Evolutionary conservation across 92 coral and sea anemone genomes (phyloP), one percentile per base, ranked within the genome.

Genomic region (Umimayanthus chanpuru): DNA sequence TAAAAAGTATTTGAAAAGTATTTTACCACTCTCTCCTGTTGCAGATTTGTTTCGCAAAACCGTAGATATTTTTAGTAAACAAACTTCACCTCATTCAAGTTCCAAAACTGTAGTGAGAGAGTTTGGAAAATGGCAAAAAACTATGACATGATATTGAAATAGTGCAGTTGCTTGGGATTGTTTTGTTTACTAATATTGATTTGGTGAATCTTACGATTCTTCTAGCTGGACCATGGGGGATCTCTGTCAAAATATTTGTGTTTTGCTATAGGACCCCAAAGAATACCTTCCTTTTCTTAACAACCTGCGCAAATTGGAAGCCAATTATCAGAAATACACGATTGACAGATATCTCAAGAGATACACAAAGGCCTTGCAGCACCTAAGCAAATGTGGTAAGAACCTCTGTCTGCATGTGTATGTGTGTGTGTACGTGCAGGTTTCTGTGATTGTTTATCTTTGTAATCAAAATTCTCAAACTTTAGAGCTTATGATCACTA

Each of bases 251-350:
- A 41, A 20, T 36, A 8, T 9, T 75, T 74, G 49, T 26, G 26
- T 64, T 50, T 90, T 49, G 55, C 79, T 39, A 26, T 74, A 97
- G 99, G 99, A 97, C 79, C 99, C 99, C 18, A 97, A 97, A 88
- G 99, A 97, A 70, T 97, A 97, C 85, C 98, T 97, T 6, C 98
- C 99, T 23, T 97, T 97, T 84, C 88, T 97, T 67, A 97, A 97
- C 85, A 90, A 93, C 65, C 90, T 97, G 21, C 98, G 97, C 12
- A 87, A 87, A 71, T 77, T 97, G 99, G 99, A 95, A 72, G 85
- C 81, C 73, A 95, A 93, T 88, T 94, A 95, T 55, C 99, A 97
- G 79, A 88, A 92, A 58, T 97, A 94, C 85, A 80, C 92, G 12
- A 97, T 97, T 28, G 99, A 97, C 91, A 97, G 91, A 70, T 88